phyloP scores from a whole-genome alignment of 2,113 vertebrate species.

The Tragelaphus imberbis region DNA sequence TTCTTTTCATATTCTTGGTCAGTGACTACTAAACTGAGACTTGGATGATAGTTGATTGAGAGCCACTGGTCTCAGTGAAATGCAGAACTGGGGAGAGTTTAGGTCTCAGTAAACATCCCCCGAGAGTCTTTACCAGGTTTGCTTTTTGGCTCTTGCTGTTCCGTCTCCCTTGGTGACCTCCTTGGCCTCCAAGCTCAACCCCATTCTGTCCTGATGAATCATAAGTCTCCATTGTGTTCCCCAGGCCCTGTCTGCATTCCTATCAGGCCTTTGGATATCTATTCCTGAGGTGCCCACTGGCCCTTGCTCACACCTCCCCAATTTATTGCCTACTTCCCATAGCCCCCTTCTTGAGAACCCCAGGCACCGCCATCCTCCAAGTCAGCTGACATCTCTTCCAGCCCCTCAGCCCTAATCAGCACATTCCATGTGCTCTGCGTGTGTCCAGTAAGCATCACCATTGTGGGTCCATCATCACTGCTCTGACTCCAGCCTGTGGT shows the following conservation, averaged over 20 bases:
- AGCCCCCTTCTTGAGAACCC: background rate
- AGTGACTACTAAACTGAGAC: background rate
- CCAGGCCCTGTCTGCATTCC: background rate
- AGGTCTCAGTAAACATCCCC: background rate
- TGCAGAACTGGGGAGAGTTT: background rate
- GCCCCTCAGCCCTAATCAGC: background rate
- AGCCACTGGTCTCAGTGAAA: background rate
- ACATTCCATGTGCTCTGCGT: background rate
- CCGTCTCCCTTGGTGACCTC: background rate
- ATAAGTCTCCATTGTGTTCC: background rate
- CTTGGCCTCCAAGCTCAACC: background rate
- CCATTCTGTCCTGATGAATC: background rate
- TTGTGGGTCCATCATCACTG: rapidly evolving
- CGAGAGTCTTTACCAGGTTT: background rate
- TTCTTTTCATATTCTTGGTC: background rate
- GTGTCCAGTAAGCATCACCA: background rate
- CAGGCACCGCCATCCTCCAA: background rate
- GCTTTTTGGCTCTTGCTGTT: background rate
- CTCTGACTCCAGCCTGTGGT: rapidly evolving
- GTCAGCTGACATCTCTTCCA: background rate
- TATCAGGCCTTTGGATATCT: background rate
- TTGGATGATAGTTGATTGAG: background rate
- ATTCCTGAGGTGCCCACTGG: background rate
- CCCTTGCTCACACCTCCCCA: background rate
- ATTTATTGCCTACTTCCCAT: background rate